A percentile compares a stretch with the other conserved stretches of the same genome.
Evolutionary conservation across 2,888 invertebrate genomes (phyloP).

Genomic region (Phorcus lineatus): DNA sequence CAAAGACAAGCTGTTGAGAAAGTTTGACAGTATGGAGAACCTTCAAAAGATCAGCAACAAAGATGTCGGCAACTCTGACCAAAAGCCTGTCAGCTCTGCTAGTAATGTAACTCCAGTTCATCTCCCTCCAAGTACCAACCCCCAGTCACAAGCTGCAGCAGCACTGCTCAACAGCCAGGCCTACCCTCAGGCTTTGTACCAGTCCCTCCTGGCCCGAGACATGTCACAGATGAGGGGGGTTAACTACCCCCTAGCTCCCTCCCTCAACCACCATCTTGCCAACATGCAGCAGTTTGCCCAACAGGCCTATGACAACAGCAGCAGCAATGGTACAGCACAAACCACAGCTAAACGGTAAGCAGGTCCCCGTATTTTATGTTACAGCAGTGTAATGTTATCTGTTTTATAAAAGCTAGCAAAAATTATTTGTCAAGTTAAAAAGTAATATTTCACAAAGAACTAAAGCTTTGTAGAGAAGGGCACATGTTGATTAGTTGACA

Average conservation of each 20-base stretch:
- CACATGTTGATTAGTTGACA: no score
- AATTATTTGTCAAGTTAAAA: no score
- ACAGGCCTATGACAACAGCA: background rate
- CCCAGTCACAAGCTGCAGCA: background rate
- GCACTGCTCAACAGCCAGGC: background rate
- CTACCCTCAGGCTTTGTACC: background rate
- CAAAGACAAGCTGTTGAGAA: conserved; percentile 64
- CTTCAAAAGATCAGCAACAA: conserved; percentile 44
- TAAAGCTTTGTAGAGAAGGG: no score
- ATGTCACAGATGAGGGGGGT: background rate
- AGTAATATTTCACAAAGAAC: no score
- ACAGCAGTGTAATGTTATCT: no score
- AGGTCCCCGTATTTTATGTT: background rate
- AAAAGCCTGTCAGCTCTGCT: background rate
- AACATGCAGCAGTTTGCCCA: conserved; percentile 26
- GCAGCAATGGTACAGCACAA: conserved; percentile 14
- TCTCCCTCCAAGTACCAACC: background rate
- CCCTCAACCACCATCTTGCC: conserved; percentile 23
- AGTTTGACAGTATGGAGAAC: conserved; percentile 63
- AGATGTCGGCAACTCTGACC: background rate
- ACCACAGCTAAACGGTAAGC: background rate
- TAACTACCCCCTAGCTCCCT: conserved; percentile 10
- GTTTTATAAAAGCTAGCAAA: no score
- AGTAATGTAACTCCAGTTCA: background rate
- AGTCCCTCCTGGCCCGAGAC: conserved; percentile 5